Percentiles rank a stretch among this genome's conserved stretches.
Conservation (phyloP, 92 coral and sea anemone genomes). For the Ricordea florida region DNA sequence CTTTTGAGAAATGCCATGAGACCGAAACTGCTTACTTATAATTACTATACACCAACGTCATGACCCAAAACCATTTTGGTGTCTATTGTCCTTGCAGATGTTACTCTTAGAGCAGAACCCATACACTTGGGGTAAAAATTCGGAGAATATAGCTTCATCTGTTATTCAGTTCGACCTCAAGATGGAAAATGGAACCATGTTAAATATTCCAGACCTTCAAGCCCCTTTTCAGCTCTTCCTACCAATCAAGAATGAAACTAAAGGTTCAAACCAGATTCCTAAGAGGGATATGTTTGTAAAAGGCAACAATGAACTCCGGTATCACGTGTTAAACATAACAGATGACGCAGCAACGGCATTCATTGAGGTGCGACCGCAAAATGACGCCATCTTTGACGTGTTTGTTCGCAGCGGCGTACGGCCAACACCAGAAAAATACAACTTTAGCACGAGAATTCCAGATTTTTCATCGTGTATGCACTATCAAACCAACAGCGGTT, state of each 20-base stretch:
- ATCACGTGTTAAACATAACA: conserved; percentile 47
- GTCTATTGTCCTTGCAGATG: conserved; percentile 36
- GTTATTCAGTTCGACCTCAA: conserved; percentile 67
- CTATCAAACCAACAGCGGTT: not conserved
- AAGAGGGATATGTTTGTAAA: conserved; percentile 52
- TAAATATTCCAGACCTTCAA: conserved; percentile 50
- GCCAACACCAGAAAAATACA: conserved; percentile 56
- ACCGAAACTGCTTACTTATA: too few species aligned
- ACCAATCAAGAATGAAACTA: conserved; percentile 30
- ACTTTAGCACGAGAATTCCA: conserved; percentile 51
- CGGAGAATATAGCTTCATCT: conserved; percentile 54
- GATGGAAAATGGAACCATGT: conserved; percentile 34
- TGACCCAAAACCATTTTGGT: too few species aligned
- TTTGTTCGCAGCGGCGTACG: conserved; percentile 28
- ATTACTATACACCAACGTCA: too few species aligned
- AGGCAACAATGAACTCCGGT: conserved; percentile 55
- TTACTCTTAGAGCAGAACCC: conserved; percentile 62
- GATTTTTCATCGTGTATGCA: conserved; percentile 49
- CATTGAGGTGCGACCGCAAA: conserved; percentile 30
- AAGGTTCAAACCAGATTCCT: conserved; percentile 1
- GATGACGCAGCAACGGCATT: conserved; percentile 27
- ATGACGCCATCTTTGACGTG: conserved; percentile 29
- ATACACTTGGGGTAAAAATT: conserved; percentile 66
- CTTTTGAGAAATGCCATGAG: too few species aligned
- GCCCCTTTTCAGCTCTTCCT: conserved; percentile 62